Evolutionary conservation across 2,888 invertebrate species (phyloP), one percentile per base, ranked within the genome.

Genomic region (Drosophila atripex): DNA sequence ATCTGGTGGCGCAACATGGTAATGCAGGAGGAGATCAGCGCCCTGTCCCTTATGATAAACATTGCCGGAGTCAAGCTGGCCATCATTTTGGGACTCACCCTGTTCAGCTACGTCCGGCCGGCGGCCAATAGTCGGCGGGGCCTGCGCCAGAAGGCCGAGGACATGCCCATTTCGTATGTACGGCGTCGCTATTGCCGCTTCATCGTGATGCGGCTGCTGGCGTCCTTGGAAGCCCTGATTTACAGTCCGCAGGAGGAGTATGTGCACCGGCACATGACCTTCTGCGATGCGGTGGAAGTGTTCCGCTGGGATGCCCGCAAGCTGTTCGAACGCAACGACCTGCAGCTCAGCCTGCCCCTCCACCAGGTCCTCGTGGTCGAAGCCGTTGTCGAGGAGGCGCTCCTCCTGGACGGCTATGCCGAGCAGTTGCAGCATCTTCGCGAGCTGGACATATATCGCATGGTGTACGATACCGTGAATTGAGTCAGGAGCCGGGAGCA

Each of bases 301-400:
- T 91, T 91, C 43, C 89, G 90, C n/a, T 82, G 78, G 57, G 89
- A 90, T 63, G 89, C 88, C 0, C 85, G 88, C 2, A 89, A 80
- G 39, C 56, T 91, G 3, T 72, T 85, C 54, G 78, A 88, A 11
- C 76, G 88, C 6, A 86, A 76, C 14, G 79, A 89, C 45, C 39
- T 71, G 5, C 89, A 90, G 39, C 65, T 86, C 4, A 56, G 70
- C 1, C 43, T 86, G 51, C 80, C 88, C 3, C 74, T 88, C 3
- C 85, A 89, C 25, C 79, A 89, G 30, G 72, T 90, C 11, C 83
- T 88, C 25, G 57, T 71, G 0, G 73, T 88, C n/a, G 64, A 87
- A 32, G 80, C 78, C 28, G 75, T 70, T 11, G 66, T 76, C 16
- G 84, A 88, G 38, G 41, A 23, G 3, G 49, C 71, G 11, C 61